phyloP scores from a whole-genome alignment of 2,888 invertebrate genomes.

The Hirtodrosophila histrioides region DNA sequence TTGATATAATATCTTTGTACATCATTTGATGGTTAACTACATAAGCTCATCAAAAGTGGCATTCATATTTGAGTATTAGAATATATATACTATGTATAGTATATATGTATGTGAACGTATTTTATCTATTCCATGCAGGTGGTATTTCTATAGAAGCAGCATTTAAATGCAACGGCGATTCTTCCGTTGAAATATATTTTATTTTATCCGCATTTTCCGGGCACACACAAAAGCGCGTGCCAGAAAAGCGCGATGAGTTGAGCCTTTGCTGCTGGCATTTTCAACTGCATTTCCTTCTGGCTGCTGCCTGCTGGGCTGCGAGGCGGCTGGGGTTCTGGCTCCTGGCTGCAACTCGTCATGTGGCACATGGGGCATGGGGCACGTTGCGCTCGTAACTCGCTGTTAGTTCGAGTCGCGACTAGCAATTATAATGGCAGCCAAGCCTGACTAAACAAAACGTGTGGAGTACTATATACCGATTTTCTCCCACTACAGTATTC shows the following conservation, averaged over 20 bases:
- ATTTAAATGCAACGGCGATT: constrained; percentile 32
- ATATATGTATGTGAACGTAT: neutral
- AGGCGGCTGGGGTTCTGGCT: constrained; percentile 3
- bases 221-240: constrained; percentile 37
- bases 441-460: constrained; percentile 25
- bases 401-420: constrained; percentile 52
- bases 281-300: constrained; percentile 29
- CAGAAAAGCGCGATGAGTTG: constrained; percentile 37
- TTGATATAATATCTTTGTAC: no score
- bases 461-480: neutral
- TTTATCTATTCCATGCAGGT: constrained; percentile 28
- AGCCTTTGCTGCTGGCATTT: constrained; percentile 24
- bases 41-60: constrained; percentile 1
- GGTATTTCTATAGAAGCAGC: constrained; percentile 19
- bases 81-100: no score
- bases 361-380: constrained; percentile 4
- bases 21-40: neutral
- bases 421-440: constrained; percentile 68
- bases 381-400: constrained; percentile 50
- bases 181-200: constrained; percentile 12
- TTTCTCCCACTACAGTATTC: no score
- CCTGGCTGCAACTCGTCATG: constrained; percentile 11
- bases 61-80: no score
- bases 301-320: constrained; percentile 1
- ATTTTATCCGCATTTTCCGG: constrained; percentile 41